Percentiles rank a stretch among this genome's conserved stretches.
Evolutionary conservation across 2,888 invertebrate genomes (phyloP).

Genomic region (Diachrysia chrysitis): DNA sequence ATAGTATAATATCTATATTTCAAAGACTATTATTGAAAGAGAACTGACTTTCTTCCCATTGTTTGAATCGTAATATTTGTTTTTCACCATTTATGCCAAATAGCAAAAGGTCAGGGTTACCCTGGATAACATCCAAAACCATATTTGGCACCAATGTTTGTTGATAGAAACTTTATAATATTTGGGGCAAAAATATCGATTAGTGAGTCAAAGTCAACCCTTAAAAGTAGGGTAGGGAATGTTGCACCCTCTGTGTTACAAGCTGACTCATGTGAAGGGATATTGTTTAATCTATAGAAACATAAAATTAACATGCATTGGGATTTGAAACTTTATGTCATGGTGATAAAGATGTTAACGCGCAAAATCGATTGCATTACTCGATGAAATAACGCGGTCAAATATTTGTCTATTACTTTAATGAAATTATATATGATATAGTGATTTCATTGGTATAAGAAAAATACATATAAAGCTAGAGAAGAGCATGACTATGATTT

Average conservation of each 20-base stretch:
- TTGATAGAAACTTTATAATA: conserved; percentile 59
- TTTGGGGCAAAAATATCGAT: conserved; percentile 78
- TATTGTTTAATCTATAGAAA: conserved; percentile 42
- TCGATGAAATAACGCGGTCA: conserved; percentile 64
- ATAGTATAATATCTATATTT: conserved; percentile 27
- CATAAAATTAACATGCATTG: conserved; percentile 11
- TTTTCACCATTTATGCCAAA: conserved; percentile 29
- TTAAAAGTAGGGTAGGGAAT: conserved; percentile 68
- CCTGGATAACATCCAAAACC: conserved; percentile 46
- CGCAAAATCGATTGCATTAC: conserved; percentile 61
- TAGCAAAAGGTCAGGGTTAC: conserved; percentile 51
- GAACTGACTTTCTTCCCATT: conserved; percentile 14
- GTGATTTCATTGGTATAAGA: conserved; percentile 54
- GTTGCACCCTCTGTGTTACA: conserved; percentile 70
- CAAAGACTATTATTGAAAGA: conserved; percentile 8
- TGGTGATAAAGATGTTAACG: conserved; percentile 25
- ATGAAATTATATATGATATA: conserved; percentile 66
- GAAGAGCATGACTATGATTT: neutral
- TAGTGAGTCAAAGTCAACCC: conserved; percentile 74
- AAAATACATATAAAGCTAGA: neutral
- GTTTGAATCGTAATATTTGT: conserved; percentile 8
- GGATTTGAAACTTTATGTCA: conserved; percentile 55
- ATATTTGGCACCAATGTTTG: conserved; percentile 38
- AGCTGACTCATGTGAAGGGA: conserved; percentile 74
- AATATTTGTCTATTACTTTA: conserved; percentile 81